phyloP scores from a whole-genome alignment of 2,113 vertebrate species.

The Megaptera novaeangliae region DNA sequence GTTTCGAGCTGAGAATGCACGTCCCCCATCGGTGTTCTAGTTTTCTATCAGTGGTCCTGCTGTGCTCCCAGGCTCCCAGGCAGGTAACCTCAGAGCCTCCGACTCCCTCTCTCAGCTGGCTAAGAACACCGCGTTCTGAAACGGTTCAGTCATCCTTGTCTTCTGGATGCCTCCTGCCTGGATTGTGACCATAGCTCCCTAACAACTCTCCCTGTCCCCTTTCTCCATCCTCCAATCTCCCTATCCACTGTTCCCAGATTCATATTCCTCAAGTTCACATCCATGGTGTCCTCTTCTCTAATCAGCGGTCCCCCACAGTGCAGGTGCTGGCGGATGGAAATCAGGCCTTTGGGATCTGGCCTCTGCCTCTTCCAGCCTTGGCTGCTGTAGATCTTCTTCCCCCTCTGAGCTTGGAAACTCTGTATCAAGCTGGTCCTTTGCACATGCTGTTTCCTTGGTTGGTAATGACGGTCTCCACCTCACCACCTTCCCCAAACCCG shows the following conservation, averaged over 20 bases:
- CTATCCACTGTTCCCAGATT: background rate
- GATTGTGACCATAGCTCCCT: background rate
- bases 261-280: background rate
- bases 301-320: rapidly evolving
- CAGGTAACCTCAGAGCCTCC: background rate
- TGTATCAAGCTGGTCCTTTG: background rate
- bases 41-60: background rate
- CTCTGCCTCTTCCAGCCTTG: background rate
- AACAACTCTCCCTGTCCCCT: background rate
- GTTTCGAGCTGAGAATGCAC: background rate
- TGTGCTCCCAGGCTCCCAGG: background rate
- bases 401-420: background rate
- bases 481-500: background rate
- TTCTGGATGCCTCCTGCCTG: background rate
- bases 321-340: background rate
- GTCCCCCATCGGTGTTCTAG: background rate
- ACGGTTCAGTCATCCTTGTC: background rate
- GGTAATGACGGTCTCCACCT: background rate
- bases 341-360: background rate
- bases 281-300: background rate
- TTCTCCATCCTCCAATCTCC: background rate
- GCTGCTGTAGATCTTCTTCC: background rate
- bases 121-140: background rate
- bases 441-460: background rate
- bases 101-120: background rate